Evolutionary conservation across 2,888 invertebrate genomes (phyloP), one percentile per base, ranked within the genome.

Genomic region (Machimus rusticus): DNA sequence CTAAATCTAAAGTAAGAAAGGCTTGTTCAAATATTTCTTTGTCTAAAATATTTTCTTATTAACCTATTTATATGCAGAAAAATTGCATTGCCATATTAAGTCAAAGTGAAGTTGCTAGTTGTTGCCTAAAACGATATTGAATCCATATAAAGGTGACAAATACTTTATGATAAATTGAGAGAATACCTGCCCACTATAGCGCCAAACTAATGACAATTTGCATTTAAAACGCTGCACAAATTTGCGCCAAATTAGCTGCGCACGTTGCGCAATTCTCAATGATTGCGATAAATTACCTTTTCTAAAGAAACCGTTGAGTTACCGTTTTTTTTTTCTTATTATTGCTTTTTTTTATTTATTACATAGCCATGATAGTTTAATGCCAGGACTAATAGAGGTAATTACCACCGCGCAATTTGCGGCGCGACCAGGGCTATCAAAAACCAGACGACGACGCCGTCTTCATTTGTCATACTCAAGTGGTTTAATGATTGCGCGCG

Each of bases 271-370:
- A 78, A 78, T 37, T 78, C 78, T 4, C 14, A 28, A 66, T 14
- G 66, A 66, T 28, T 66, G 78, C 37, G 43, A 78, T 78, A 78
- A 78, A 78, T 78, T 78, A 39, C 78, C 12, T 78, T 78, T 78
- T 78, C 78, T 78, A 23, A 19, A 78, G 78, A 78, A 78, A 43
- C 23, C 39, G 23, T 78, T 66, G 66, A 66, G 66, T 19, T 23
- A 28, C 28, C n/a, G 14, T 46, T 23, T 66, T 66, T 66, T 66
- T 66, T 66, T n/a, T 55, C 16, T 55, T 55, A 8, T 12, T 39
- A 39, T 39, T 16, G 14, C 43, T 46, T 46, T 46, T 46, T 46
- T 14, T 46, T 14, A 46, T 46, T 46, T 46, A 46, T 19, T 23
- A 19, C 28, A 19, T 19, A 66, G 8, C 23, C 37, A 78, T 78